A percentile compares a stretch with the other conserved stretches of the same genome.
phyloP scores from a whole-genome alignment of 2,113 vertebrate genomes.

The Atlantisia rogersi region DNA sequence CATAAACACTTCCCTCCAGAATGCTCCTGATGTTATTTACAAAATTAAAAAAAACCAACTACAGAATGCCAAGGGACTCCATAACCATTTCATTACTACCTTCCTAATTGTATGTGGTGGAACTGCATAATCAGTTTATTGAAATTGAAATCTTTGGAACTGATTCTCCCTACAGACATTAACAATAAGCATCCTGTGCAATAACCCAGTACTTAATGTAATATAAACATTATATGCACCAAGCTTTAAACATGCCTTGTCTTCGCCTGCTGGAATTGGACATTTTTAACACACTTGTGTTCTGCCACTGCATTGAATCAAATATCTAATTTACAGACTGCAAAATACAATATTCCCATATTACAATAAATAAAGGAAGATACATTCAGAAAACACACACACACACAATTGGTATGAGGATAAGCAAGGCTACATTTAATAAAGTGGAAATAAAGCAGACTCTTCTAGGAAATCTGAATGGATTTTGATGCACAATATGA shows the following conservation, averaged over 20 bases:
- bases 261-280: slow-evolving; percentile 74
- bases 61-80: slow-evolving; percentile 84
- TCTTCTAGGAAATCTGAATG: slow-evolving; percentile 66
- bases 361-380: slow-evolving; percentile 79
- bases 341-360: slow-evolving; percentile 83
- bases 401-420: slow-evolving; percentile 51
- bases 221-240: slow-evolving; percentile 84
- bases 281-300: slow-evolving; percentile 75
- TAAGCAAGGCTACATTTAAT: slow-evolving; percentile 70
- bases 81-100: slow-evolving; percentile 90
- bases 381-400: slow-evolving; percentile 68
- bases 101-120: slow-evolving; percentile 83
- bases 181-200: slow-evolving; percentile 81
- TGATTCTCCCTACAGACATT: slow-evolving; percentile 84
- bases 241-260: slow-evolving; percentile 72
- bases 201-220: slow-evolving; percentile 81
- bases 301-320: slow-evolving; percentile 76
- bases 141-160: slow-evolving; percentile 89
- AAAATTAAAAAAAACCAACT: slow-evolving; percentile 89
- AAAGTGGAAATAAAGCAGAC: slow-evolving; percentile 67
- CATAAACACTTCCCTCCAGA: slow-evolving; percentile 86
- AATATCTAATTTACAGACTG: slow-evolving; percentile 81
- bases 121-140: slow-evolving; percentile 88
- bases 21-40: slow-evolving; percentile 89
- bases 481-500: slow-evolving; percentile 50